These are phyloP conservation scores for Syrmaticus mikado DNA, from an alignment of 2,113 vertebrate genomes.

Conservation along the genomic window DNA sequence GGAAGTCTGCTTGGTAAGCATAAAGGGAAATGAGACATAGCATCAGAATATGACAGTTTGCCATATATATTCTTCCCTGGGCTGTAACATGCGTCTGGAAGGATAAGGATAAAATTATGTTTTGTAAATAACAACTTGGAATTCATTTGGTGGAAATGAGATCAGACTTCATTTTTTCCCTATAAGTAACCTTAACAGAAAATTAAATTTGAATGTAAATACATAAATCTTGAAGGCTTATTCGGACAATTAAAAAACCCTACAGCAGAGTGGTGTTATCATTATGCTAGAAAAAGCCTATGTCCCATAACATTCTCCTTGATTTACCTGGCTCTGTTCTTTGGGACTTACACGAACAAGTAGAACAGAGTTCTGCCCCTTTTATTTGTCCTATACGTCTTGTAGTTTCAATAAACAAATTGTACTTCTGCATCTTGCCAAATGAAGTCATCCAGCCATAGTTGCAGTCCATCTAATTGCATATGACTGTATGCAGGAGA, in stretches of 20 bases:
- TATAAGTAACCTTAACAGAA: background rate
- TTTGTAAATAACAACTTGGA: slow-evolving; percentile 31
- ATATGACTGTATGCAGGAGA: background rate
- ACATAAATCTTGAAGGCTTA: background rate
- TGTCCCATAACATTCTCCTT: background rate
- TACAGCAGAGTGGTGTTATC: background rate
- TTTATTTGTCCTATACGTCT: background rate
- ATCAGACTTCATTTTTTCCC: background rate
- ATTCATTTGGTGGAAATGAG: slow-evolving; percentile 24
- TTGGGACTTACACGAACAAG: background rate
- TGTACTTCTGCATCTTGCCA: background rate
- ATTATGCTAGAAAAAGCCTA: background rate
- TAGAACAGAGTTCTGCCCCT: background rate
- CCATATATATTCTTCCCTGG: background rate
- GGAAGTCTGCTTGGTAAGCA: background rate
- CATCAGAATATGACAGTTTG: background rate
- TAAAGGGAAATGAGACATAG: background rate
- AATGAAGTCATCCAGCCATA: background rate
- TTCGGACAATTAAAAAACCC: background rate
- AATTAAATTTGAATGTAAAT: background rate
- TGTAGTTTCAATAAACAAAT: background rate
- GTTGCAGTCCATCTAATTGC: background rate
- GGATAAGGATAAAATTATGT: slow-evolving; percentile 39
- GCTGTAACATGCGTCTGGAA: background rate
- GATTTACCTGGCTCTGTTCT: background rate